Base-by-base conservation (phyloP, 2,888 invertebrate genomes). In the Dryadula phaetusa region DNA sequence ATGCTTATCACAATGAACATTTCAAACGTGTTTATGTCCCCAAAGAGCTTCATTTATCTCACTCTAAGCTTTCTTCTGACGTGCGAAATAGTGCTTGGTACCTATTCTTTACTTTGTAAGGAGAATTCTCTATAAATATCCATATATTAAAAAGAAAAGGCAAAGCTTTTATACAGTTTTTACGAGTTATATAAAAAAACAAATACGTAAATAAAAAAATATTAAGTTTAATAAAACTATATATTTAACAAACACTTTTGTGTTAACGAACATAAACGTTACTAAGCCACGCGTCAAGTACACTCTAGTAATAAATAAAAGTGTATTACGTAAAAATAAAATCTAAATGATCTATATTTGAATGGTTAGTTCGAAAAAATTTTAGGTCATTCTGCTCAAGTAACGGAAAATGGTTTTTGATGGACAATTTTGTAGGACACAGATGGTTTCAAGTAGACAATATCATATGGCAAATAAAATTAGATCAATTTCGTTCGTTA, bases 21-120 rank as follows among this genome's bases (percentile, higher is more conserved):
- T 54, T 37, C 34, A 34, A 22, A 54, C 6, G 20, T 22, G 62
- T 14, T 49, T 22, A n/a, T 46, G 32, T 40, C 32, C 22, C n/a
- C 20, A 62, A 62, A 49, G 62, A 37, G 32, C 5, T 47, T 40
- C 34, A 62, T 62, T 62, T 49, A 34, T 62, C 49, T 62, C 49
- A 34, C 62, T 62, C 47, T 47, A 10, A 47, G 37, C 49, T 37
- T 47, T 22, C 32, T 40, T 62, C n/a, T 62, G 47, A 62, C 49
- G 34, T 37, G 40, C 25, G 62, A 37, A 49, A 34, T 20, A 32
- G 46, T 46, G 32, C 20, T 7, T 44, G 12, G n/a, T 37, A 8
- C 3, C n/a, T 2, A 56, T 40, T 37, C 22, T 56, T 25, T 56
- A 56, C n/a, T 56, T 40, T 22, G 22, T 25, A 1, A n/a, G n/a